Percentiles rank a stretch among this genome's conserved stretches.
Evolutionary conservation across 1,140 invertebrate genomes (phyloP).

Genomic region (Colletes latitarsis): DNA sequence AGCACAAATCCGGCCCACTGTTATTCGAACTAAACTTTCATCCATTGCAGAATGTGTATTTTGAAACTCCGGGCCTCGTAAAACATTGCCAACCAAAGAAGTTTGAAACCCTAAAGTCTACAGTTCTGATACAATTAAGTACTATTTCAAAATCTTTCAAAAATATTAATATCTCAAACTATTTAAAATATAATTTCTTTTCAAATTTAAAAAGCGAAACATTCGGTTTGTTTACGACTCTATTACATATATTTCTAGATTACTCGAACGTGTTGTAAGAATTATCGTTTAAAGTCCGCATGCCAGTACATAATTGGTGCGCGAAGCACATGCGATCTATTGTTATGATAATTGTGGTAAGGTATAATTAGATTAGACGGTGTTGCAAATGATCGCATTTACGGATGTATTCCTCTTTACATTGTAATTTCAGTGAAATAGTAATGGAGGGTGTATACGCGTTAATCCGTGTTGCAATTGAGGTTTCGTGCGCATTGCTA

Average conservation of each 20-base stretch:
- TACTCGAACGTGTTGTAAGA: background rate
- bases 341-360: slow-evolving; percentile 33
- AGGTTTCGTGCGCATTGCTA: slow-evolving; percentile 20
- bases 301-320: background rate
- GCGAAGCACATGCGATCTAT: background rate
- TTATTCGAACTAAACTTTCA: slow-evolving; percentile 17
- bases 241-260: background rate
- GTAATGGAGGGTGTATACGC: slow-evolving; percentile 32
- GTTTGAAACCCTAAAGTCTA: too few relatives aligned
- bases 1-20: background rate
- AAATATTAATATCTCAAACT: background rate
- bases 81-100: background rate
- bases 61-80: background rate
- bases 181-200: too few relatives aligned
- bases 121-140: too few relatives aligned
- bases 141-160: too few relatives aligned
- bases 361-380: slow-evolving; percentile 39
- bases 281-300: too few relatives aligned
- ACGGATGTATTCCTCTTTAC: slow-evolving; percentile 15
- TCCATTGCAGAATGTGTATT: slow-evolving; percentile 3
- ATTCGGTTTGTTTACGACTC: too few relatives aligned
- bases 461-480: slow-evolving; percentile 28
- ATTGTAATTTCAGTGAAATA: slow-evolving; percentile 25
- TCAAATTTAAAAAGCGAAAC: too few relatives aligned
- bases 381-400: slow-evolving; percentile 2